Evolutionary conservation across 2,888 invertebrate genomes (phyloP).

Genomic region (Trissoscelio sp.): DNA sequence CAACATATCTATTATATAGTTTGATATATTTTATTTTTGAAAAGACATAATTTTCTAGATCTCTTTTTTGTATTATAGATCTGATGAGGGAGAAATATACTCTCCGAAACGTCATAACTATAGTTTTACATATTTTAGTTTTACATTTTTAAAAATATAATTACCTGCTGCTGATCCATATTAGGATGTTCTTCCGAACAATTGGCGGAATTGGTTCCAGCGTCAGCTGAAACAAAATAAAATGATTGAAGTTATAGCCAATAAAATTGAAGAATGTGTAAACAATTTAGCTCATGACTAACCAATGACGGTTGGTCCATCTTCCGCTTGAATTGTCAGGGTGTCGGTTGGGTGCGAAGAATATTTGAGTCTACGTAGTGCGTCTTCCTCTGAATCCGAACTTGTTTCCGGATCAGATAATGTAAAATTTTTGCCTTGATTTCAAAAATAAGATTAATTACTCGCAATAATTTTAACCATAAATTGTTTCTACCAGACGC

Average conservation of each 20-base stretch:
- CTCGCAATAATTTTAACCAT: no score
- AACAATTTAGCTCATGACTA: no score
- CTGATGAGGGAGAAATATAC: no score
- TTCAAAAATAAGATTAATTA: slow-evolving; percentile 49
- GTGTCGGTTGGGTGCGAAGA: slow-evolving; percentile 79
- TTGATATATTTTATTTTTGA: no score
- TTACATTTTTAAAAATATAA: slow-evolving; percentile 3
- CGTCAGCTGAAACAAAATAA: slow-evolving; percentile 70
- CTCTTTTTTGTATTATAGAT: no score
- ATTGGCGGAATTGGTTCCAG: slow-evolving; percentile 76
- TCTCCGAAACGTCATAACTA: no score
- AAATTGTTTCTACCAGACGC: no score
- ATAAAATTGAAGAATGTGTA: no score
- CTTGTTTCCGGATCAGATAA: slow-evolving; percentile 88
- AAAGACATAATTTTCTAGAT: no score
- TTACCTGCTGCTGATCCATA: slow-evolving; percentile 71
- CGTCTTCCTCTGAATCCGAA: slow-evolving; percentile 91
- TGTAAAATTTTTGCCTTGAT: slow-evolving; percentile 86
- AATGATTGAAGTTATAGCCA: neutral
- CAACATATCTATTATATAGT: no score
- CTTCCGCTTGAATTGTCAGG: slow-evolving; percentile 84
- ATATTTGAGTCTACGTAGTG: slow-evolving; percentile 85
- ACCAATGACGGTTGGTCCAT: slow-evolving; percentile 81
- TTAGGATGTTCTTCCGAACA: slow-evolving; percentile 77
- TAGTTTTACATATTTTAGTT: no score